Conservation (phyloP, 2,113 vertebrate species). For the Salvelinus namaycush region DNA sequence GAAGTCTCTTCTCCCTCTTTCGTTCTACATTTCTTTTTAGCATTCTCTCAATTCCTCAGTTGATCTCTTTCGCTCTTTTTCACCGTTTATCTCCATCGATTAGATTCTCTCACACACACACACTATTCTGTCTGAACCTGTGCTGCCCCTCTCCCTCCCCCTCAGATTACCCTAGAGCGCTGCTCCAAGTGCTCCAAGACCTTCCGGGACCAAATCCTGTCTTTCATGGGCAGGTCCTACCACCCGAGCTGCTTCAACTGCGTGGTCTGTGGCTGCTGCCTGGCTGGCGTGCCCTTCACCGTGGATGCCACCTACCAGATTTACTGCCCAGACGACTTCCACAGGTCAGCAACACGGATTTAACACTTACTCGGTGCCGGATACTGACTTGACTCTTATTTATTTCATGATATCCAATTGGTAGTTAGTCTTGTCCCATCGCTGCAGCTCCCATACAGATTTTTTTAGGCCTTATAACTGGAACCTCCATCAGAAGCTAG, state of each 20-base stretch:
- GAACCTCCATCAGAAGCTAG: too few relatives aligned
- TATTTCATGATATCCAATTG: too few relatives aligned
- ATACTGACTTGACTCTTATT: too few relatives aligned
- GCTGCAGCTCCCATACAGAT: too few relatives aligned
- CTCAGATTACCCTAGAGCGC: constrained; percentile 85
- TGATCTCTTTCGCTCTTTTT: not conserved
- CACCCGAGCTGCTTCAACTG: constrained; percentile 88
- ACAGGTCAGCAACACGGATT: constrained; percentile 69
- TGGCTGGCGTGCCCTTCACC: constrained; percentile 88
- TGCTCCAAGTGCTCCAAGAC: constrained; percentile 86
- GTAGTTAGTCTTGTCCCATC: too few relatives aligned
- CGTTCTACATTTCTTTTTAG: not conserved
- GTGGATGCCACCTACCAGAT: constrained; percentile 88
- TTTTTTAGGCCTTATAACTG: too few relatives aligned
- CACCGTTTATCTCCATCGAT: not conserved
- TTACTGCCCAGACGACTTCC: constrained; percentile 90
- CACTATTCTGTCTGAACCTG: not conserved
- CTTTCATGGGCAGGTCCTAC: constrained; percentile 88
- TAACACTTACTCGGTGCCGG: not conserved
- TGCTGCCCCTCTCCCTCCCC: not conserved
- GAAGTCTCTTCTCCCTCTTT: not conserved
- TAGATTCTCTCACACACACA: not conserved
- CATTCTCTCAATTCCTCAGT: not conserved
- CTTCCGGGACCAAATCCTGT: constrained; percentile 86
- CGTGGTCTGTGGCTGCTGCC: constrained; percentile 84